A percentile compares a stretch with the other conserved stretches of the same genome.
Evolutionary conservation across 2,797 vertebrate genomes (phyloP).

Genomic region (Brotula barbata): DNA sequence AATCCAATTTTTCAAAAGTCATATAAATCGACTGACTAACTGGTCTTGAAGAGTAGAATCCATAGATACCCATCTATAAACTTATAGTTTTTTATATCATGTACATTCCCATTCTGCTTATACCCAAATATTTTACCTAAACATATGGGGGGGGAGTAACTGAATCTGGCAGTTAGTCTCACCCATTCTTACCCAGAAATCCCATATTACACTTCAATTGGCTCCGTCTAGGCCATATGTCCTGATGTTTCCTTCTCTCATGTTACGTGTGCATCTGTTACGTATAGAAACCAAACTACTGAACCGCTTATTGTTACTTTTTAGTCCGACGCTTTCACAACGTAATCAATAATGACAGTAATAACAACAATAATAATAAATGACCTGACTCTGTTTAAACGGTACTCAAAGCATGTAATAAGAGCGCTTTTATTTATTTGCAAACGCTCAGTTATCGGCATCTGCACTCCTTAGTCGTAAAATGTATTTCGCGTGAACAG

Average conservation of each 20-base stretch:
- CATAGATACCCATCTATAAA: constrained; percentile 9
- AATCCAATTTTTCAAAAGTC: too few relatives aligned
- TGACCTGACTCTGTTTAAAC: constrained; percentile 11
- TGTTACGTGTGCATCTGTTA: constrained; percentile 28
- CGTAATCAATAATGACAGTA: too few relatives aligned
- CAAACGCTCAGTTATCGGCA: constrained; percentile 23
- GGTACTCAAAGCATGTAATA: background rate
- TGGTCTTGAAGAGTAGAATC: constrained; percentile 6
- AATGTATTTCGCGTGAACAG: constrained; percentile 13
- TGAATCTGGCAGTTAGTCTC: constrained; percentile 26
- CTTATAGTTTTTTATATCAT: constrained; percentile 2
- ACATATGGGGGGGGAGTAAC: constrained; percentile 18
- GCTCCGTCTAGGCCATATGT: constrained; percentile 36
- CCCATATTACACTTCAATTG: background rate
- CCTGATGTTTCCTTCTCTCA: constrained; percentile 27
- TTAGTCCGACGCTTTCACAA: too few relatives aligned
- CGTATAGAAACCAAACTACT: too few relatives aligned
- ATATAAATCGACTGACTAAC: too few relatives aligned
- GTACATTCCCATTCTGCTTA: constrained; percentile 15
- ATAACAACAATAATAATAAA: too few relatives aligned
- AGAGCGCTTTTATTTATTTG: constrained; percentile 31
- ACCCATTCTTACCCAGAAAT: constrained; percentile 24
- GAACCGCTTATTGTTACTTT: too few relatives aligned
- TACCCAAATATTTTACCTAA: constrained; percentile 13
- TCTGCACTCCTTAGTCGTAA: constrained; percentile 27